Base-by-base conservation (phyloP, 2,888 invertebrate genomes). In the Chirona hameri region DNA sequence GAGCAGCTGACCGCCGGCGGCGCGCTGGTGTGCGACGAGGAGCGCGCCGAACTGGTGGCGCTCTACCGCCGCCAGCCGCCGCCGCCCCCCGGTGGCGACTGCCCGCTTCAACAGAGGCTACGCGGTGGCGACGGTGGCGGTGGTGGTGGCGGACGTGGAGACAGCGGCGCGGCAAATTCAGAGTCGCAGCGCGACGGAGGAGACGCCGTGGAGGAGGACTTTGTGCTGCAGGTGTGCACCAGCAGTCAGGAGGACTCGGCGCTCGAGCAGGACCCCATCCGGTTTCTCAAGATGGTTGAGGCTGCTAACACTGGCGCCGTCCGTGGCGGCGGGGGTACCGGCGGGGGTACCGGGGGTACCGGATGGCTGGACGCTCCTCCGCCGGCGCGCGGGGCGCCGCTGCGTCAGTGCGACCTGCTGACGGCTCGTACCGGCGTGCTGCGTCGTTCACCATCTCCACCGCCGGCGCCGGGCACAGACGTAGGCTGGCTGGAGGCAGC, bases 171-270 rank as follows among this genome's bases (percentile, higher is more conserved):
- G 76, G 39, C 46, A 7, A 0, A 9, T 0, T 24, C 76, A 1
- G 52, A 52, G 24, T 1, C 76, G 10, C 76, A 31, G 10, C 24
- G 39, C 15, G 12, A 27, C 69, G 15, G 9, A 2, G 46, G 9
- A 39, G 39, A 46, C 15, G 39, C 15, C 9, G 39, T 5, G 39
- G 39, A 39, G 7, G 39, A 39, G 4, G 76, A 76, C 24, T 76
- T 76, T 24, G 76, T 76, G 39, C 76, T 76, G 39, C 76, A 76
- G 46, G 39, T 76, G 24, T 76, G 76, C 76, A 76, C 76, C 21
- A 76, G 76, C 76, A 76, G 76, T 9, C 76, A 76, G 76, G 76
- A 76, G 76, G 76, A 76, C 46, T 15, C 76, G 9, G 31, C 29
- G 29, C 18, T 57, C 57, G 76, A 76, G 76, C 76, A 76, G 76